Base-by-base conservation (phyloP, 1,140 invertebrate species). In the Nautilus pompilius region DNA sequence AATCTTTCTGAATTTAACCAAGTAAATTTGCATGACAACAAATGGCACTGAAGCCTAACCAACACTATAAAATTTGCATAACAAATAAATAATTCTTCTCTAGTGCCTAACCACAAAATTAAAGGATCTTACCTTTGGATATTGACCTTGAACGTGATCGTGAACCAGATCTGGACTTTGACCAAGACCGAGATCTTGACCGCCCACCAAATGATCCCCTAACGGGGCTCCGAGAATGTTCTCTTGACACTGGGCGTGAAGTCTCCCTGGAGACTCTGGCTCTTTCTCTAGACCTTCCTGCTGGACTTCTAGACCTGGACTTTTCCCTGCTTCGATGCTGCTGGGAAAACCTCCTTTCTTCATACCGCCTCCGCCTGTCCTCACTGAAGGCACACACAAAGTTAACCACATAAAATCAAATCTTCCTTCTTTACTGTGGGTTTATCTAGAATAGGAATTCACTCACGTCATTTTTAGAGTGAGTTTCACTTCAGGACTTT, bases 111-210 rank as follows among this genome's bases (percentile, higher is more conserved):
- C n/a, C n/a, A n/a, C n/a, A n/a, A n/a, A n/a, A n/a, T n/a, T n/a
- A n/a, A n/a, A n/a, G n/a, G n/a, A n/a, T n/a, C n/a, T n/a, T n/a
- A n/a, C n/a, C n/a, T n/a, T n/a, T n/a, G n/a, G n/a, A 77, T 54
- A 70, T 69, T 6, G 72, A 73, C 45, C 73, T 59, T 53, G 66
- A 73, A 36, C 75, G 69, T 26, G 69, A 65, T n/a, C 58, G 66
- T 45, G 76, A 71, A 29, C 70, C 67, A 34, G 69, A 72, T 48
- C 71, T 66, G 45, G 73, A 68, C 13, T 70, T 53, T 26, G 69
- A 65, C 17, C 58, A 65, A 34, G 76, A 71, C 36, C 70, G 68
- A 41, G 69, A 72, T 41, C 71, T 66, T 49, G 73, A 68, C 13
- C 71, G 57, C 24, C 65, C 65, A 10, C 66, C 30, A 4, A 65